Evolutionary conservation across 2,797 vertebrate genomes (phyloP), one percentile per base, ranked within the genome.

Genomic region (Labeo calbasu): DNA sequence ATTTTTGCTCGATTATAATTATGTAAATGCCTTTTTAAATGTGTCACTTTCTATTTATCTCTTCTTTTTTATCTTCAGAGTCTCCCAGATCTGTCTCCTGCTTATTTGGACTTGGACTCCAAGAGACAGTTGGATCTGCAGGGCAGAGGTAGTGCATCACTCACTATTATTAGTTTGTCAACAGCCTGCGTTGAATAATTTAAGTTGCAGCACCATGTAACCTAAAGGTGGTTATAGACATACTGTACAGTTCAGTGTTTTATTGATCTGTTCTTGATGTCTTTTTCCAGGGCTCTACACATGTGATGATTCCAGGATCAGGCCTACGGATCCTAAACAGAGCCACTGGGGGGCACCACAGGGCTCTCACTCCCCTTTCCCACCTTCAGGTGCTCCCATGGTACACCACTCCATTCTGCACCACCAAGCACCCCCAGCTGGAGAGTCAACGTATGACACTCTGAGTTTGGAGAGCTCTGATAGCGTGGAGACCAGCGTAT

Each of bases 401-500:
- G 88, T 97, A 89, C 97, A 98, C 93, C 96, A 96, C 92, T 97
- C 97, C 89, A 97, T 98, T 90, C 95, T 99, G 79, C 97, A 99
- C 86, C 98, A 98, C 84, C 96, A 97, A 88, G 75, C 88, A 85
- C 95, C 94, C 0, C 92, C 95, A 8, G 88, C 93, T 1, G 95
- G 95, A 0, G 84, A 86, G 0, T 94, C 94, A 79, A 96, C 97
- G 0, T 99, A 98, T 0, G 98, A 99, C 95, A 99, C 98, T 0
- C 94, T 99, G 86, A 99, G 98, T 90, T 93, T 99, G 92, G 98
- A 99, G 93, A 99, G 98, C 92, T 99, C 98, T 0, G 98, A 99
- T 95, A 99, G 98, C 91, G 82, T 98, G 94, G 98, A 99, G 89
- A 99, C 98, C 93, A 99, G 96, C 91, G 93, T 98, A 92, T 99